A percentile compares a stretch with the other conserved stretches of the same genome.
phyloP scores from a whole-genome alignment of 2,797 vertebrate genomes.

The Hyperoplus immaculatus region DNA sequence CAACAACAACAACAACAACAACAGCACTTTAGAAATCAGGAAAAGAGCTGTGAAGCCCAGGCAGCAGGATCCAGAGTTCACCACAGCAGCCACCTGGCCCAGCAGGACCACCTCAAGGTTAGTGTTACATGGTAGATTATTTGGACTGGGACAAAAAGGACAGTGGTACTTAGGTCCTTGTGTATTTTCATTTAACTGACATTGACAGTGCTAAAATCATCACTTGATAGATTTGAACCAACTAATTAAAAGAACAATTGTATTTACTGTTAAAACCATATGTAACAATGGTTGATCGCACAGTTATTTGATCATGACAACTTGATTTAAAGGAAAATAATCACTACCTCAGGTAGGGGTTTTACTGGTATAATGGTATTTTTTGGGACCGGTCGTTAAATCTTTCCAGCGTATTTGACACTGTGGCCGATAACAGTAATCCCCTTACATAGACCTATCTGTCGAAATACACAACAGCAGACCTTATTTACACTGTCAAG shows the following conservation, averaged over 20 bases:
- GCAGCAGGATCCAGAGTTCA: constrained; percentile 86
- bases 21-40: constrained; percentile 94
- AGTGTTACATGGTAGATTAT: constrained; percentile 10
- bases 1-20: constrained; percentile 82
- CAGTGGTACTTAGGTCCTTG: background rate
- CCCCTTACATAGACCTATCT: background rate
- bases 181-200: background rate
- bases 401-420: background rate
- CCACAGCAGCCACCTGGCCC: constrained; percentile 89
- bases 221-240: background rate
- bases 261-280: background rate
- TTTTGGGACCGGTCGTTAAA: constrained; percentile 1
- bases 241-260: background rate
- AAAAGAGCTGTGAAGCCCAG: constrained; percentile 95
- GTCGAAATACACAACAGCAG: background rate
- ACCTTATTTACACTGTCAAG: constrained; percentile 19
- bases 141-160: background rate
- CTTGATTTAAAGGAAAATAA: background rate
- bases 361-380: background rate
- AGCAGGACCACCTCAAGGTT: constrained; percentile 89
- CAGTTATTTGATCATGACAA: background rate
- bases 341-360: background rate
- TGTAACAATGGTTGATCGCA: background rate
- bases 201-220: background rate
- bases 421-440: background rate